Evolutionary conservation across 2,888 invertebrate species (phyloP).

Genomic region (Phyllotreta cruciferae): DNA sequence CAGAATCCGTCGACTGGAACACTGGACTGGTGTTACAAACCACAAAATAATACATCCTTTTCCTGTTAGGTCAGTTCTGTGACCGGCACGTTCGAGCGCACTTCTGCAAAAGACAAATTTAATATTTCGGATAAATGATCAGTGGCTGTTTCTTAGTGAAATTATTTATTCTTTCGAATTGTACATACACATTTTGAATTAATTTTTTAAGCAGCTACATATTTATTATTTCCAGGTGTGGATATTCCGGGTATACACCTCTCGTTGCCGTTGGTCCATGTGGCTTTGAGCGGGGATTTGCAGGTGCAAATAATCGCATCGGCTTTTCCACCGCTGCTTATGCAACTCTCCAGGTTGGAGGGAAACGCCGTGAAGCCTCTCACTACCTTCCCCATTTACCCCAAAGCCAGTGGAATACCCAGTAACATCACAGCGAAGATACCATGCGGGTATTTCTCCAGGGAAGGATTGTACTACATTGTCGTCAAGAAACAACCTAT

Average conservation of each 20-base stretch:
- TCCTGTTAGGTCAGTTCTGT: too few relatives aligned
- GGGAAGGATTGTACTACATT: constrained; percentile 72
- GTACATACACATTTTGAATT: not conserved
- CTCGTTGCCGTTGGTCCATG: constrained; percentile 73
- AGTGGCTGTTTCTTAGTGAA: not conserved
- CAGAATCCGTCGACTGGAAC: too few relatives aligned
- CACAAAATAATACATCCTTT: too few relatives aligned
- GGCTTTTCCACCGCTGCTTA: constrained; percentile 56
- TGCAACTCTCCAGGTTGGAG: constrained; percentile 61
- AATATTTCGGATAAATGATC: too few relatives aligned
- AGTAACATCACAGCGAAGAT: constrained; percentile 57
- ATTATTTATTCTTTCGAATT: not conserved
- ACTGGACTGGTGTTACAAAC: too few relatives aligned
- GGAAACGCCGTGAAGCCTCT: constrained; percentile 54
- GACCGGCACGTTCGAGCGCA: too few relatives aligned
- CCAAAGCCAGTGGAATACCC: constrained; percentile 55
- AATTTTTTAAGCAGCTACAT: not conserved
- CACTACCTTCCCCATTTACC: constrained; percentile 56
- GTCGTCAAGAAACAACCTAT: constrained; percentile 59
- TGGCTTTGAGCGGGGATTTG: constrained; percentile 81
- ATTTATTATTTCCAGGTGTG: constrained; percentile 49
- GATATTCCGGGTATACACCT: constrained; percentile 55
- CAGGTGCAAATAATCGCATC: constrained; percentile 70
- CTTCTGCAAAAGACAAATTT: too few relatives aligned
- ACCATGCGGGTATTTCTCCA: constrained; percentile 77